Percentiles rank a stretch among this genome's conserved stretches.
phyloP scores from a whole-genome alignment of 2,797 vertebrate species.

The Fringilla coelebs region DNA sequence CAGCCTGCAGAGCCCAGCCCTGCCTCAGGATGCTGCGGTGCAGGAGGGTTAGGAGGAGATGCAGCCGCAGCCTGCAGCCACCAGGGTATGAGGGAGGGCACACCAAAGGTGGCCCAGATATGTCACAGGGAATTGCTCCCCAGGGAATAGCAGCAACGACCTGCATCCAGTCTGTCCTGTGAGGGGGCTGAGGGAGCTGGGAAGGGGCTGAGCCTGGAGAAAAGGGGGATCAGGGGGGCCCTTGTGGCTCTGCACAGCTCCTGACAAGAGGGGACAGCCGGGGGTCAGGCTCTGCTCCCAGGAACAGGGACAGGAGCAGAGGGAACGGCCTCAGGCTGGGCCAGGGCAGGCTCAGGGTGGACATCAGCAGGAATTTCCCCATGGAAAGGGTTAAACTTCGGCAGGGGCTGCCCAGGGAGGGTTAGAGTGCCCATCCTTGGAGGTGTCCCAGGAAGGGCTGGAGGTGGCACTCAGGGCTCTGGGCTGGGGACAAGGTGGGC shows the following conservation, averaged over 20 bases:
- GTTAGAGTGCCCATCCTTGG: not conserved
- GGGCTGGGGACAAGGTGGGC: not conserved
- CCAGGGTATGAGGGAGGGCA: not conserved
- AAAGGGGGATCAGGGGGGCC: not conserved
- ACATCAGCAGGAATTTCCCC: accelerated
- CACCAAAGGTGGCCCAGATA: not conserved
- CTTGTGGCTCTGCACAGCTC: not conserved
- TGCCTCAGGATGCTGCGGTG: accelerated
- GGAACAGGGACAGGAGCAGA: not conserved
- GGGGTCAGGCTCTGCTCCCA: not conserved
- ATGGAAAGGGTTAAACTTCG: not conserved
- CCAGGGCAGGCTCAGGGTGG: accelerated
- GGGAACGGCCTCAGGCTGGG: not conserved
- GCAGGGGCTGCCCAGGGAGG: not conserved
- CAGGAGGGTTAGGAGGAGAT: not conserved
- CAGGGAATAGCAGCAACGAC: not conserved
- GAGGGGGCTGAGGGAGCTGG: not conserved
- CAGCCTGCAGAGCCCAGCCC: accelerated
- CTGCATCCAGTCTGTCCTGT: not conserved
- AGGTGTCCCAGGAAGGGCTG: not conserved
- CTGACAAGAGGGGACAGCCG: not conserved
- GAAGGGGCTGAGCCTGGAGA: not conserved
- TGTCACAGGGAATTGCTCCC: not conserved
- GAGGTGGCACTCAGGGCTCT: not conserved
- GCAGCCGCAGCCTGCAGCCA: not conserved